A percentile compares a stretch with the other conserved stretches of the same genome.
Evolutionary conservation across 2,113 vertebrate genomes (phyloP).

Genomic region (Elephas maximus): DNA sequence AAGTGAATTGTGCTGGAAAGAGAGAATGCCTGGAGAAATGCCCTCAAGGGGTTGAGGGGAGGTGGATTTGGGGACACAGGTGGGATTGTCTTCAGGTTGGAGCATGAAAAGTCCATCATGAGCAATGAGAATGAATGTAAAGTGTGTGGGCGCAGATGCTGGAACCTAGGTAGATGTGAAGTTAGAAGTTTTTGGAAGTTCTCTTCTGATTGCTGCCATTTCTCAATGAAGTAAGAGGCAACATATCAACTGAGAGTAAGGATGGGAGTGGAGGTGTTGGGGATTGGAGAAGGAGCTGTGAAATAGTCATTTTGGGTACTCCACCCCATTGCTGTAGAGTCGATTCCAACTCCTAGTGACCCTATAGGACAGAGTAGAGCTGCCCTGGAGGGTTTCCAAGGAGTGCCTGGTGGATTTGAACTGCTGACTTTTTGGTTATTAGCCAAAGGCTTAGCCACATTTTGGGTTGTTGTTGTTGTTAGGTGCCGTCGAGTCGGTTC

Average conservation of each 20-base stretch:
- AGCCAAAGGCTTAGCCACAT: not conserved
- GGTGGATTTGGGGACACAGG: not conserved
- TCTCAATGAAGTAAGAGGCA: not conserved
- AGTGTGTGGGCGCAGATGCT: no score
- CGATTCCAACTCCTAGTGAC: no score
- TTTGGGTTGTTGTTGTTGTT: not conserved
- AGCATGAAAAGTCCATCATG: not conserved
- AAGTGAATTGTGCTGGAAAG: no score
- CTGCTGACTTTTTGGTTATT: no score
- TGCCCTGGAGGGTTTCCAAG: no score
- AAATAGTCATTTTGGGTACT: no score
- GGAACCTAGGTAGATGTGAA: rapidly evolving
- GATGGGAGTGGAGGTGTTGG: no score
- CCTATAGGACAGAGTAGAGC: no score
- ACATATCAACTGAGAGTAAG: not conserved
- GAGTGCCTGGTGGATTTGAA: no score
- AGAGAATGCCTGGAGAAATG: not conserved
- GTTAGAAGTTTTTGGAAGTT: rapidly evolving
- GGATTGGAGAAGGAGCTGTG: no score
- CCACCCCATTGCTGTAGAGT: no score
- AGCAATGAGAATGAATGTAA: not conserved
- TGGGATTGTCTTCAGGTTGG: not conserved
- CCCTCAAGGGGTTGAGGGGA: not conserved
- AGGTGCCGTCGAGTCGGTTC: no score
- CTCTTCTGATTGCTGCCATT: not conserved